Conservation (phyloP, 2,113 vertebrate species). For the Anser cygnoides region DNA sequence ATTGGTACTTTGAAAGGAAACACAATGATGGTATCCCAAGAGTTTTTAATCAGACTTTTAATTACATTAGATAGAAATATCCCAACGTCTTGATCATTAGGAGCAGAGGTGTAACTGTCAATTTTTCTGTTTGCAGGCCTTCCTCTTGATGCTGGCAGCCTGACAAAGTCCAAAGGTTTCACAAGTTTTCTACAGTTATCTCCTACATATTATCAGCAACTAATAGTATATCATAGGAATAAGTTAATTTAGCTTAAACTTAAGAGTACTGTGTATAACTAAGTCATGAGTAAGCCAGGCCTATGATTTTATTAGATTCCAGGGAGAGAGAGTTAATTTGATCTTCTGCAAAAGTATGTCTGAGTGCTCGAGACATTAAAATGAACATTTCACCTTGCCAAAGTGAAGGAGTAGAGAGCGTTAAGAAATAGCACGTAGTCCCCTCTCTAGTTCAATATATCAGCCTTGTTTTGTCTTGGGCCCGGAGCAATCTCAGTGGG, state of each 20-base stretch:
- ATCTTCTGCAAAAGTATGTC: background rate
- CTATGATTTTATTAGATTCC: background rate
- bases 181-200: background rate
- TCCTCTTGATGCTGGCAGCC: background rate
- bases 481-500: background rate
- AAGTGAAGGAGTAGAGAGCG: background rate
- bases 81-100: background rate
- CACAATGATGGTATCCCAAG: background rate
- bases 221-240: background rate
- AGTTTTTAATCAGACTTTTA: slow-evolving; percentile 20
- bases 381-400: background rate
- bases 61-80: background rate
- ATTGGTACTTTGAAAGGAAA: background rate
- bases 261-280: background rate
- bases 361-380: background rate
- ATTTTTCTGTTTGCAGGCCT: background rate
- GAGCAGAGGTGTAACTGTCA: background rate
- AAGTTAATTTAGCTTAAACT: background rate
- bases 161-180: background rate
- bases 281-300: background rate
- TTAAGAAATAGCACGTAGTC: background rate
- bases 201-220: background rate
- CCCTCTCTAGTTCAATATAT: background rate
- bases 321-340: background rate
- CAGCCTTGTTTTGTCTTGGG: slow-evolving; percentile 26